phyloP scores from a whole-genome alignment of 2,888 invertebrate genomes.

The Apomyelois bistriatella region DNA sequence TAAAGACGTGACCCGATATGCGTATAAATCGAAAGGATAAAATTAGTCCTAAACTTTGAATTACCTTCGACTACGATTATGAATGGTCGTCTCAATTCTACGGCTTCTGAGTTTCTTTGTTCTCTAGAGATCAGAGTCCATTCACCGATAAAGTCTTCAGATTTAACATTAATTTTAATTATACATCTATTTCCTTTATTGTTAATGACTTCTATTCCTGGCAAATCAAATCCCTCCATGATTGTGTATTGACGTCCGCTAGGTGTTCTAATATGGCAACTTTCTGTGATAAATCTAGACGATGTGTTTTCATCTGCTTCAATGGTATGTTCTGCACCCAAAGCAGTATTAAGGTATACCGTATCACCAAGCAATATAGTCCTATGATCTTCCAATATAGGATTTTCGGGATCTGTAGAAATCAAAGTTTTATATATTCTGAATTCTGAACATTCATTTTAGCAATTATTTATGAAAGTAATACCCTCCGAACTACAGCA shows the following conservation, averaged over 20 bases:
- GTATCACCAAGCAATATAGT: conserved; percentile 19
- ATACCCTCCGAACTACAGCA: no score
- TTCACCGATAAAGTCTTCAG: conserved; percentile 42
- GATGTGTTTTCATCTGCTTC: conserved; percentile 22
- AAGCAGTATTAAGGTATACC: conserved; percentile 20
- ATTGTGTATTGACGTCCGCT: conserved; percentile 38
- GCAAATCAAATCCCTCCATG: conserved; percentile 34
- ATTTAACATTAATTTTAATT: conserved; percentile 34
- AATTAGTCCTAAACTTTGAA: conserved; percentile 14
- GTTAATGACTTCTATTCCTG: conserved; percentile 36
- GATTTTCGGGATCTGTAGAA: conserved; percentile 40
- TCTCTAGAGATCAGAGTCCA: conserved; percentile 56
- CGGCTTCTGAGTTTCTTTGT: conserved; percentile 21
- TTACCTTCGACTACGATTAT: conserved; percentile 58
- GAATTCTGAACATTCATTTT: no score
- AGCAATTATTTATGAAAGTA: no score
- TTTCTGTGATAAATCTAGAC: conserved; percentile 29
- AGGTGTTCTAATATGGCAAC: conserved; percentile 49
- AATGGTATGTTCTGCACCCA: conserved; percentile 32
- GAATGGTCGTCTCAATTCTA: conserved; percentile 51
- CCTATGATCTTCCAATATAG: conserved; percentile 31
- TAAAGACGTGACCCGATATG: conserved; percentile 55
- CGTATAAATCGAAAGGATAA: conserved; percentile 25
- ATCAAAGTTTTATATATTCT: neutral
- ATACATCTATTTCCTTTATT: conserved; percentile 40